Conservation (phyloP, 2,888 invertebrate genomes). For the Tetrapedia diversipes region DNA sequence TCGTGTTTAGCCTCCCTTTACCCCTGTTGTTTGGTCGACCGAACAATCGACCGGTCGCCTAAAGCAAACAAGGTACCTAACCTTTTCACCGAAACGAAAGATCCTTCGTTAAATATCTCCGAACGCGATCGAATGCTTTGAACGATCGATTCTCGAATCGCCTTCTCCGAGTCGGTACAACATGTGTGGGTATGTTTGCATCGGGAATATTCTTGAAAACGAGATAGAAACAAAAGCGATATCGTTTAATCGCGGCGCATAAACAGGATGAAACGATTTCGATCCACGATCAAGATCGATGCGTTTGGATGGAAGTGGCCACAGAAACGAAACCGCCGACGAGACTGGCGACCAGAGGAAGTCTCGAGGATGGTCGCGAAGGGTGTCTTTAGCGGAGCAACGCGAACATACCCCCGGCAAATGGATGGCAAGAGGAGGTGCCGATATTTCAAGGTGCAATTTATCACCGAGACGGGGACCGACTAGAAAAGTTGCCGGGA, state of each 20-base stretch:
- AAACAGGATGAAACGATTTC: no score
- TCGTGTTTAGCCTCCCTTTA: constrained; percentile 58
- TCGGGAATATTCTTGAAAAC: no score
- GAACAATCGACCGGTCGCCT: constrained; percentile 55
- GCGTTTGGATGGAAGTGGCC: not conserved
- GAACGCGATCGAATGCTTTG: constrained; percentile 12
- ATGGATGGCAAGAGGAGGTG: constrained; percentile 79
- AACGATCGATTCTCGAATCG: constrained; percentile 23
- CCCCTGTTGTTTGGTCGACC: constrained; percentile 44
- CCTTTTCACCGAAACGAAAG: constrained; percentile 41
- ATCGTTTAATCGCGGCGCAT: no score
- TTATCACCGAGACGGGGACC: constrained; percentile 74
- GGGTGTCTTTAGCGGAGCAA: constrained; percentile 63
- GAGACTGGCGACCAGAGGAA: not conserved
- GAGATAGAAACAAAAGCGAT: no score
- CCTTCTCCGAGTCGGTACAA: no score
- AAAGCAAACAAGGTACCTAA: constrained; percentile 62
- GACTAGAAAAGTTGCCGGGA: constrained; percentile 59
- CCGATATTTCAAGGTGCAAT: constrained; percentile 79
- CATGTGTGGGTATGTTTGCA: no score
- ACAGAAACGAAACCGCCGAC: constrained; percentile 60
- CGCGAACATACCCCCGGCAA: constrained; percentile 65
- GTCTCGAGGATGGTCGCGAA: not conserved
- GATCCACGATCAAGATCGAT: not conserved
- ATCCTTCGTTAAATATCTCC: constrained; percentile 22